phyloP scores from a whole-genome alignment of 1,140 invertebrate species.

The Drosophila rufa region DNA sequence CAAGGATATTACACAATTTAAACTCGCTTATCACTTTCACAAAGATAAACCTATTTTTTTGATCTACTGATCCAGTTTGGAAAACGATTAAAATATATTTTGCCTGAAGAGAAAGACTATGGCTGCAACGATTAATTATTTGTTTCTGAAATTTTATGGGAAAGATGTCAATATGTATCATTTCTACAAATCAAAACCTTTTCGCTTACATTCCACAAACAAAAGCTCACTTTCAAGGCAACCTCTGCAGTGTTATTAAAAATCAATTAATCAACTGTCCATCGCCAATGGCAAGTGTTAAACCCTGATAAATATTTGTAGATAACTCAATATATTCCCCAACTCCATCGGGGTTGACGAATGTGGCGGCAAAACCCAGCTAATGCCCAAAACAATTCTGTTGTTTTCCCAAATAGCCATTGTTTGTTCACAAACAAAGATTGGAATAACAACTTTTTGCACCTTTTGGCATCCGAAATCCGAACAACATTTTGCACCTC shows the following conservation, averaged over 20 bases:
- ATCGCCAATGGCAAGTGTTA: conserved; percentile 27
- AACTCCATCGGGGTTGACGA: neutral
- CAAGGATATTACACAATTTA: too few species aligned
- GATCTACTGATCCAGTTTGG: too few species aligned
- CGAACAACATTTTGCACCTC: conserved; percentile 9
- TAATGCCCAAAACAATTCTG: conserved; percentile 25
- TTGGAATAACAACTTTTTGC: conserved; percentile 11
- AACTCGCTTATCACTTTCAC: too few species aligned
- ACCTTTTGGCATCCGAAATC: conserved; percentile 1
- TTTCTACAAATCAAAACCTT: too few species aligned
- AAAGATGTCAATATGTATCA: too few species aligned
- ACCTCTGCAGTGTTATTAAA: conserved; percentile 38
- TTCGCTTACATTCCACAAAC: neutral
- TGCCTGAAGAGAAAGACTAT: too few species aligned
- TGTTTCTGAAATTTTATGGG: too few species aligned
- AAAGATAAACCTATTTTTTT: too few species aligned
- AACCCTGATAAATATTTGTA: conserved; percentile 29
- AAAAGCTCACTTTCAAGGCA: neutral
- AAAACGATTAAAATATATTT: too few species aligned
- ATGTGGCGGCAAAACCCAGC: conserved; percentile 4
- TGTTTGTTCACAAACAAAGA: conserved; percentile 1
- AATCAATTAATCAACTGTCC: conserved; percentile 52
- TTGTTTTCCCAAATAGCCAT: conserved; percentile 17
- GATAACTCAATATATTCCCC: conserved; percentile 9
- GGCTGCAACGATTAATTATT: too few species aligned